phyloP scores from a whole-genome alignment of 2,113 vertebrate genomes.

The Lipophrys pholis region DNA sequence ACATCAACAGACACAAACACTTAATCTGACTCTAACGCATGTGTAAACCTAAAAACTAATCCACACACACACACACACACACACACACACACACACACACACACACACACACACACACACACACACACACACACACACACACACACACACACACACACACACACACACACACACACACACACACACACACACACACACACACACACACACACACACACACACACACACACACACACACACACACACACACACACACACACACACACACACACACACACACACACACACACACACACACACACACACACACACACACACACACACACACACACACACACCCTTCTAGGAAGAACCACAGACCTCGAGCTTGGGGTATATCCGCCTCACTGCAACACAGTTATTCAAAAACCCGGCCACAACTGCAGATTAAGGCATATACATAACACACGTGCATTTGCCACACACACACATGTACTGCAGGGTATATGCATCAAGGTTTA shows the following conservation, averaged over 20 bases:
- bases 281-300: no score
- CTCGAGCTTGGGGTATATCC: conserved; percentile 69
- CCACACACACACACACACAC: no score
- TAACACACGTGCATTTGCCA: conserved; percentile 26
- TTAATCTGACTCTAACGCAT: no score
- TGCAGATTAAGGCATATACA: conserved; percentile 50
- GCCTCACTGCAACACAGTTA: conserved; percentile 59
- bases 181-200: neutral
- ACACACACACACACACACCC: conserved; percentile 32
- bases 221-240: no score
- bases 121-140: no score
- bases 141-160: conserved; percentile 13
- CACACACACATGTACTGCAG: conserved; percentile 22
- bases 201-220: conserved; percentile 9
- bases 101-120: conserved; percentile 9
- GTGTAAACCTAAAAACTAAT: no score
- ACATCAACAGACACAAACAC: neutral
- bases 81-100: neutral
- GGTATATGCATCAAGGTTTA: conserved; percentile 13
- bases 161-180: no score
- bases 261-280: no score
- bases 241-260: conserved; percentile 13
- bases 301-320: neutral
- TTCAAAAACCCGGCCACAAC: conserved; percentile 78
- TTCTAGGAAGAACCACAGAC: conserved; percentile 87